Evolutionary conservation across 2,113 vertebrate species (phyloP), one percentile per base, ranked within the genome.

Genomic region (Manacus vitellinus): DNA sequence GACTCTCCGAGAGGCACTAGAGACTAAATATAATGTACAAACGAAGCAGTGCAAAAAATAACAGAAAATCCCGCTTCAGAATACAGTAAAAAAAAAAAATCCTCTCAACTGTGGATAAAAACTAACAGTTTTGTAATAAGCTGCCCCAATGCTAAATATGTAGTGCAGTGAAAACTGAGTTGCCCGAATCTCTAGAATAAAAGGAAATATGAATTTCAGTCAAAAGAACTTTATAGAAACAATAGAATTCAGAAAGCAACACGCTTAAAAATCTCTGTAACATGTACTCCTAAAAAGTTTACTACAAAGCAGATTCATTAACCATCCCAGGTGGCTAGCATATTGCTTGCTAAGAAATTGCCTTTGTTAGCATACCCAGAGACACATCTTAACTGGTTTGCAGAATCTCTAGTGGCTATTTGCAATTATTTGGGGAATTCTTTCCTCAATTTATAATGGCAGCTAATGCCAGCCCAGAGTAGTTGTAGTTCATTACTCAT

Each of bases 361-460:
- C 92, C 97, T 98, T 97, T 95, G 96, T 98, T 98, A 98, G 96
- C 97, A 94, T 95, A 85, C 80, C 94, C 94, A 89, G 91, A 92
- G 95, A 97, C 95, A 95, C 87, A 97, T 89, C 96, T 93, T 96
- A 96, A 97, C 95, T 98, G 87, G 94, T 94, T 94, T 94, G 84
- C 72, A 76, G 87, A 79, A 88, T 97, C 97, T 98, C 97, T 94
- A 85, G 97, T 86, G 97, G 89, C 96, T 96, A 87, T 97, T 98
- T 97, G 94, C 95, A 98, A 96, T 96, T 88, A 92, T 96, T 97
- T 96, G 80, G 98, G 96, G 97, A 98, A 97, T 98, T 98, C 93
- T 97, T 77, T 86, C 71, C 73, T 97, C 97, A 96, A 49, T 97
- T 98, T 98, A 94, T 96, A 96, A 96, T 87, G 83, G 84, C 94